Evolutionary conservation across 2,113 vertebrate genomes (phyloP).

Genomic region (Cryptotis parvus): DNA sequence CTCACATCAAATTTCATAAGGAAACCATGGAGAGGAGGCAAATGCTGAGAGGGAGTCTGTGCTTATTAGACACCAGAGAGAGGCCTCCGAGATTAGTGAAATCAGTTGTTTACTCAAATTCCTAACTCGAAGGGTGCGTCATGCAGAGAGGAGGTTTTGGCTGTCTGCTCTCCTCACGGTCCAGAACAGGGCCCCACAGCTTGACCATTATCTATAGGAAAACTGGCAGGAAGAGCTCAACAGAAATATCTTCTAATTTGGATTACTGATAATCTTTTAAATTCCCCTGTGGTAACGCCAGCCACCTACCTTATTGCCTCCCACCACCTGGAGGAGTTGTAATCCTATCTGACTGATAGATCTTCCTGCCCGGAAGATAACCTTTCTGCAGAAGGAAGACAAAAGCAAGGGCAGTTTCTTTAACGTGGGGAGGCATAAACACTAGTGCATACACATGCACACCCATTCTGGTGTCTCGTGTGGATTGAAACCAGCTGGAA

Average conservation of each 20-base stretch:
- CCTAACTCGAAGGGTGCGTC: not conserved
- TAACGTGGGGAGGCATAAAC: not conserved
- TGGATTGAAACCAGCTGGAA: conserved; percentile 48
- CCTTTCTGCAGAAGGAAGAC: not conserved
- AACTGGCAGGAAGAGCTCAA: conserved; percentile 45
- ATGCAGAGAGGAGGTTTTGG: not conserved
- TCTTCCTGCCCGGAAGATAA: not conserved
- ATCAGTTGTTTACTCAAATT: conserved; percentile 81
- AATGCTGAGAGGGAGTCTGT: conserved; percentile 47
- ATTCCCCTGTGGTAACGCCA: not conserved
- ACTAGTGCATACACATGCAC: fast-evolving
- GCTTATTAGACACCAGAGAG: conserved; percentile 80
- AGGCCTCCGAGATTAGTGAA: conserved; percentile 58
- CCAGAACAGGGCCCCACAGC: not conserved
- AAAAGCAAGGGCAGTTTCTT: not conserved
- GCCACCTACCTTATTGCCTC: conserved; percentile 37
- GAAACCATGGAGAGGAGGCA: conserved; percentile 63
- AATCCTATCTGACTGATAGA: conserved; percentile 28
- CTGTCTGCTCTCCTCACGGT: not conserved
- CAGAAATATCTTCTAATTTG: conserved; percentile 43
- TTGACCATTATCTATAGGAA: conserved; percentile 27
- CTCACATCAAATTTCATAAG: conserved; percentile 73
- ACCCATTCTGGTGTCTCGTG: not conserved
- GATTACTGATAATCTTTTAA: conserved; percentile 58
- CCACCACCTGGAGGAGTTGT: conserved; percentile 2